Evolutionary conservation across 2,113 vertebrate species (phyloP).

Genomic region (Collichthys lucidus): DNA sequence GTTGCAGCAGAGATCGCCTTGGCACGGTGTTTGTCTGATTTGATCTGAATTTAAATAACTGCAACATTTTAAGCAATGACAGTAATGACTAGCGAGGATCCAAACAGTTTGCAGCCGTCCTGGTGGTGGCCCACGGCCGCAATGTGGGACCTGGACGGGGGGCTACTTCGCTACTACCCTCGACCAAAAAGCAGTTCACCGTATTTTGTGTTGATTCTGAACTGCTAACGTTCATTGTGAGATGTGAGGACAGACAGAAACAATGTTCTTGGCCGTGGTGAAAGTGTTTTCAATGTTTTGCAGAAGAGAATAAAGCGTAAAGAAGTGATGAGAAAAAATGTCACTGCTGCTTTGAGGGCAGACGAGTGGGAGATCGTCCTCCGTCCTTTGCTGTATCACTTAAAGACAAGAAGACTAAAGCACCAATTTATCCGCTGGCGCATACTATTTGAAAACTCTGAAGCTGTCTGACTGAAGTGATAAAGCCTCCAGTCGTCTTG

Average conservation of each 20-base stretch:
- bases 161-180: no score
- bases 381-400: not conserved
- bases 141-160: no score
- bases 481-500: slow-evolving; percentile 35
- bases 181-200: not conserved
- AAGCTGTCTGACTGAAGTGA: slow-evolving; percentile 24
- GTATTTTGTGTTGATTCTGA: not conserved
- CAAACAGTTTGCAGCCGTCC: no score
- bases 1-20: no score
- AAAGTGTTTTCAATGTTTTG: slow-evolving; percentile 4
- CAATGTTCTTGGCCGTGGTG: not conserved
- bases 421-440: slow-evolving; percentile 3
- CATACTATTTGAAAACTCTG: slow-evolving; percentile 24
- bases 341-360: not conserved
- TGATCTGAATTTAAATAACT: no score
- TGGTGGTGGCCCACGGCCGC: no score
- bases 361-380: not conserved
- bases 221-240: not conserved
- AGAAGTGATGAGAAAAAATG: not conserved
- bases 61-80: no score
- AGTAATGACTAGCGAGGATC: no score
- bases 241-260: not conserved
- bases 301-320: slow-evolving; percentile 3
- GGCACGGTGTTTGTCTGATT: no score
- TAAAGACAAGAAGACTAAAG: slow-evolving; percentile 11